These are phyloP conservation scores for Euschistus heros DNA, from an alignment of 1,140 invertebrate species.

Conservation along the genomic window DNA sequence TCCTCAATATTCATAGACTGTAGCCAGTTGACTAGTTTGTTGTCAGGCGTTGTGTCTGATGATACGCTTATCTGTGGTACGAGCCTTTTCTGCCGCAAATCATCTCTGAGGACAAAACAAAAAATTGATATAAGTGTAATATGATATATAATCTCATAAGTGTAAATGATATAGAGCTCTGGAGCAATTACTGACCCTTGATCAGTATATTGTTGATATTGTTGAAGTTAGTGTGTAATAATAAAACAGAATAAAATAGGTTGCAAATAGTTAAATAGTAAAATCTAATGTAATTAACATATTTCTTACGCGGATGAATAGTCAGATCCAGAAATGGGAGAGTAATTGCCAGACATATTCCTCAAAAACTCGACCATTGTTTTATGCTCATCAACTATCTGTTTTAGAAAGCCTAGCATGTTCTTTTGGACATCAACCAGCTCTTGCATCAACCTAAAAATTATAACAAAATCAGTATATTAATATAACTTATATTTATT, in stretches of 20 bases:
- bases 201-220: too few species aligned
- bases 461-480: constrained; percentile 30
- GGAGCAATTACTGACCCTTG: too few species aligned
- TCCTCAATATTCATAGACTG: constrained; percentile 45
- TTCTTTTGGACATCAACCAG: constrained; percentile 47
- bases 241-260: too few species aligned
- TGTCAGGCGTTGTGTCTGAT: constrained; percentile 33
- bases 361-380: constrained; percentile 30
- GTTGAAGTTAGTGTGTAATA: too few species aligned
- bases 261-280: too few species aligned
- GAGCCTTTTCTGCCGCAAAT: neutral
- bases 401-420: constrained; percentile 57
- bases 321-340: neutral
- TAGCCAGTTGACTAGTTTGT: constrained; percentile 47
- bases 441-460: constrained; percentile 40
- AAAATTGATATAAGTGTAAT: too few species aligned
- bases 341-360: constrained; percentile 16
- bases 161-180: too few species aligned
- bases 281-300: too few species aligned
- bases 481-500: too few species aligned
- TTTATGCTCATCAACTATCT: constrained; percentile 59
- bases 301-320: too few species aligned
- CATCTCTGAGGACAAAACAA: neutral
- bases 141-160: too few species aligned
- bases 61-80: constrained; percentile 34